Evolutionary conservation across 2,797 vertebrate genomes (phyloP), one percentile per base, ranked within the genome.

Genomic region (Myotis vivesi): DNA sequence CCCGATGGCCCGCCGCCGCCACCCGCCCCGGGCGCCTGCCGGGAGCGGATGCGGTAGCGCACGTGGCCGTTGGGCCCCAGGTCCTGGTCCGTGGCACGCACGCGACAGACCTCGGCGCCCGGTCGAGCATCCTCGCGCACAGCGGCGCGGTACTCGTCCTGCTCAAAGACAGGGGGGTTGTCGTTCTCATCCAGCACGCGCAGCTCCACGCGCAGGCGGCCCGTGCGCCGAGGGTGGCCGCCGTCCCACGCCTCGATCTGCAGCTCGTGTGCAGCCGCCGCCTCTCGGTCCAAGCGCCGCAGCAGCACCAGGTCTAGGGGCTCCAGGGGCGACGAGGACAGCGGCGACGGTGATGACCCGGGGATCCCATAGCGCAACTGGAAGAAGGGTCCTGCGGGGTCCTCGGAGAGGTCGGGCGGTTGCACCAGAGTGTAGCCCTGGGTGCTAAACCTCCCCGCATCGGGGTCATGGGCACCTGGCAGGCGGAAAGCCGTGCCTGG

Each of bases 101-200:
- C 98, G 79, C 98, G 99, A 75, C 99, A 99, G 80, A 99, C 98
- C 0, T 98, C 33, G 0, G 98, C 98, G 72, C 98, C 98, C 0
- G 98, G 94, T 1, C 96, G 96, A 0, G 99, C 98, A 68, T 99
- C 98, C 96, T 99, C 99, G 16, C 97, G 97, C n/a, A 99, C 96
- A 0, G 97, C 96, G 4, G 98, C 98, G 7, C 98, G 98, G 97
- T 99, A 99, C 73, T 99, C 99, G 2, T 91, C 96, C 95, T 97
- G 99, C 96, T 98, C 98, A 93, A 99, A 99, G 11, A 98, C 95
- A 0, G 99, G 99, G 0, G 99, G 98, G 95, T 99, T 99, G 98
- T 99, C 99, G 36, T 99, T 99, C 98, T 99, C 99, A 75, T 99
- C 99, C 97, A 99, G 95, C 38, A 99, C 98, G 6, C 90, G 97